Percentiles rank a stretch among this genome's conserved stretches.
Conservation (phyloP, 2,888 invertebrate species). For the Oxyteleia sp. region DNA sequence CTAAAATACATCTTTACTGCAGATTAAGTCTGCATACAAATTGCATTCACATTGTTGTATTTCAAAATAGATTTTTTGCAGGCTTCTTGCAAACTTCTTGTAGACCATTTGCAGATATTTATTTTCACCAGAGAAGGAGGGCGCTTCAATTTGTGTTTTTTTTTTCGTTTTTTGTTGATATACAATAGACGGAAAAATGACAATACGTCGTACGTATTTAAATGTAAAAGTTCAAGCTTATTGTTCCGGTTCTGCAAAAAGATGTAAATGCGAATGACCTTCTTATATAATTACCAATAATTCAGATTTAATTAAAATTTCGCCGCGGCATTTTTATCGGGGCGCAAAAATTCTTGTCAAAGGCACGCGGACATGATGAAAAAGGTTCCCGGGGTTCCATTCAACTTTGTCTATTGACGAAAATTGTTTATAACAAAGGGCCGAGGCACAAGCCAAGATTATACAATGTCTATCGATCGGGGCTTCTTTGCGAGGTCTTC, state of each 20-base stretch:
- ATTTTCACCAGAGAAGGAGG: too few species aligned
- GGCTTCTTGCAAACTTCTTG: too few species aligned
- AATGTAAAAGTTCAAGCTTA: neutral
- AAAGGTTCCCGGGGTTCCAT: neutral
- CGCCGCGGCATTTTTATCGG: neutral
- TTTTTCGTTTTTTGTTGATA: too few species aligned
- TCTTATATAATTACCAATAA: neutral
- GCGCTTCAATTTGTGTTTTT: too few species aligned
- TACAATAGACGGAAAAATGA: too few species aligned
- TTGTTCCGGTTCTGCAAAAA: too few species aligned
- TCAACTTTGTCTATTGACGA: constrained; percentile 34
- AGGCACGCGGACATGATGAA: constrained; percentile 1
- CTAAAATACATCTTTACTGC: too few species aligned
- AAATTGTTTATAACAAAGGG: constrained; percentile 60
- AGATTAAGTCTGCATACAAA: too few species aligned
- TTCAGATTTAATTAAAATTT: constrained; percentile 20
- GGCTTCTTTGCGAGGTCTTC: constrained; percentile 61
- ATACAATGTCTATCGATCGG: constrained; percentile 59
- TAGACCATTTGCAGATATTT: too few species aligned
- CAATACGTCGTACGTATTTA: neutral
- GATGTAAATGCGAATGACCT: neutral
- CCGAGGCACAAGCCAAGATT: constrained; percentile 33
- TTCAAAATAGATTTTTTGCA: too few species aligned
- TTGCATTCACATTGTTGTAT: too few species aligned
- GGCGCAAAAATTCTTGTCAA: constrained; percentile 16